A percentile compares a stretch with the other conserved stretches of the same genome.
phyloP scores from a whole-genome alignment of 1,140 invertebrate genomes.

The Tetramorium simillimum region DNA sequence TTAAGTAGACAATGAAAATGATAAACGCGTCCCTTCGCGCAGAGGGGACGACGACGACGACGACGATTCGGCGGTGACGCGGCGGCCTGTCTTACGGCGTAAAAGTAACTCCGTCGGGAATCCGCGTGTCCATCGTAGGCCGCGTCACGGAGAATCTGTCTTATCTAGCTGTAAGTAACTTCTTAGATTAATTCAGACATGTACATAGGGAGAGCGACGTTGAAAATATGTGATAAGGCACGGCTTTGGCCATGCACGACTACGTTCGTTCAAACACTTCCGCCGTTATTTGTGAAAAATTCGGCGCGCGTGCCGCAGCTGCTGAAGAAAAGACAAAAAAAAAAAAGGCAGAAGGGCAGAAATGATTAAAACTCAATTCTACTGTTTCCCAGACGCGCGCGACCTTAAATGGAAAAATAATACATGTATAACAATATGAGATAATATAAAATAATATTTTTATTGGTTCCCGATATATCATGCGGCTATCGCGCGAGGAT shows the following conservation, averaged over 20 bases:
- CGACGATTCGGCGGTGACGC: neutral
- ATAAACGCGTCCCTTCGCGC: neutral
- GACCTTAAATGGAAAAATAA: too few relatives aligned
- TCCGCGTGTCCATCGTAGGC: slow-evolving; percentile 9
- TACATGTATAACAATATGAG: too few relatives aligned
- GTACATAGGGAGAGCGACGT: slow-evolving; percentile 39
- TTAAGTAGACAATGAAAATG: slow-evolving; percentile 56
- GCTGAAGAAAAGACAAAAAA: too few relatives aligned
- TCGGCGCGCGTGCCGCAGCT: neutral
- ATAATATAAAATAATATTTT: too few relatives aligned
- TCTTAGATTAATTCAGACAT: slow-evolving; percentile 65
- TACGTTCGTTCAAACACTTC: slow-evolving; percentile 78
- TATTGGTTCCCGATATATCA: neutral
- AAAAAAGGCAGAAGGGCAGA: neutral
- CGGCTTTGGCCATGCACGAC: slow-evolving; percentile 82
- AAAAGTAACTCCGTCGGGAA: slow-evolving; percentile 2
- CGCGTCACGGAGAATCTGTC: slow-evolving; percentile 30
- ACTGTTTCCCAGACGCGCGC: neutral
- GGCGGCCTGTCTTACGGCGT: neutral
- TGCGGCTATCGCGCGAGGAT: neutral
- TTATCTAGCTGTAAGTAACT: slow-evolving; percentile 67
- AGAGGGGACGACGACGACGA: neutral
- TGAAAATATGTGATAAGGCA: slow-evolving; percentile 82
- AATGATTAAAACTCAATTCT: neutral
- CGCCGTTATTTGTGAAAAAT: slow-evolving; percentile 76